Conservation (phyloP, 2,888 invertebrate species). For the Drosophila mimica region DNA sequence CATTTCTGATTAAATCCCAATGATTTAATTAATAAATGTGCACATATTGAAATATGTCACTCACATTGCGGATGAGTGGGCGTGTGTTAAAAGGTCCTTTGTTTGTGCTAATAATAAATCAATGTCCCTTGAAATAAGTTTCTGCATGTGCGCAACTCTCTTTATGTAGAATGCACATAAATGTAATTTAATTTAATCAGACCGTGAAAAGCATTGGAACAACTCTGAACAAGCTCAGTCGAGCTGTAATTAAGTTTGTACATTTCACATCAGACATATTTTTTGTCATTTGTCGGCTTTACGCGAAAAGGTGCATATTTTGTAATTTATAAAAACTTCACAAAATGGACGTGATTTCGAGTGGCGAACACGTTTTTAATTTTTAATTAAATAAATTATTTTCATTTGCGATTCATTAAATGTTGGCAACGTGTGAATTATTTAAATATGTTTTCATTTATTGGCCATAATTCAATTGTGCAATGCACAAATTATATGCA, state of each 20-base stretch:
- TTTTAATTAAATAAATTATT: slow-evolving; percentile 78
- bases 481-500: background rate
- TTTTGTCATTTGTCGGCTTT: background rate
- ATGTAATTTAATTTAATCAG: slow-evolving; percentile 67
- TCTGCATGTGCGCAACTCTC: slow-evolving; percentile 4
- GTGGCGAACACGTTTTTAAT: slow-evolving; percentile 66
- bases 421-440: slow-evolving; percentile 43
- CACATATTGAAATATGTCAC: slow-evolving; percentile 54
- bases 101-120: slow-evolving; percentile 24
- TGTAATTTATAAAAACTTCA: slow-evolving; percentile 42
- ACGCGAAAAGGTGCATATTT: slow-evolving; percentile 16
- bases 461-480: slow-evolving; percentile 25
- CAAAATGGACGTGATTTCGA: slow-evolving; percentile 9
- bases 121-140: slow-evolving; percentile 41
- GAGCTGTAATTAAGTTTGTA: slow-evolving; percentile 69
- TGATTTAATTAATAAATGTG: slow-evolving; percentile 63
- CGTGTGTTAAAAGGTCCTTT: slow-evolving; percentile 10
- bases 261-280: slow-evolving; percentile 38
- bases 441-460: slow-evolving; percentile 41
- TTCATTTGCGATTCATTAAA: slow-evolving; percentile 49
- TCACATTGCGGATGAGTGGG: slow-evolving; percentile 28
- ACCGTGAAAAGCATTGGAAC: slow-evolving; percentile 2
- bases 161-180: slow-evolving; percentile 32
- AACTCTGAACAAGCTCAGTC: slow-evolving; percentile 14
- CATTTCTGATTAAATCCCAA: slow-evolving; percentile 44